These are phyloP conservation scores for Phoenoteleia sp. DNA, from an alignment of 2,888 invertebrate species.

Conservation along the genomic window DNA sequence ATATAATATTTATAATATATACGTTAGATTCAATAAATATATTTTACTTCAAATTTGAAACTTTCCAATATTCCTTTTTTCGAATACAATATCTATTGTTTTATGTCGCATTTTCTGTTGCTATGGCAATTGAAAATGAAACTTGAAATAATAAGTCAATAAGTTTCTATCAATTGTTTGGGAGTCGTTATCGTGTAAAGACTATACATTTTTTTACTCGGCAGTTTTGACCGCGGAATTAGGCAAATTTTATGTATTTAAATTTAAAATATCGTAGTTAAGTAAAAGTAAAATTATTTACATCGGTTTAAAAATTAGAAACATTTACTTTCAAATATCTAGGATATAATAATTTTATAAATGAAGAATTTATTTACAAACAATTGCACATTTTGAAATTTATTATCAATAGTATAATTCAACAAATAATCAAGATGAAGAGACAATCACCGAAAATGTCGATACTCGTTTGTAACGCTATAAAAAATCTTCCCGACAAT, in stretches of 20 bases:
- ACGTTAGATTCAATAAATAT: no score
- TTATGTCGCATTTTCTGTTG: background rate
- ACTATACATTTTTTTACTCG: slow-evolving; percentile 13
- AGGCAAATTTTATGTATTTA: slow-evolving; percentile 24
- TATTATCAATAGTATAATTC: background rate
- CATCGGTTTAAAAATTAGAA: no score
- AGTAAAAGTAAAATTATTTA: background rate
- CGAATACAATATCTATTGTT: no score
- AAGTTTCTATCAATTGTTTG: slow-evolving; percentile 35
- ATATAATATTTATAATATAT: no score
- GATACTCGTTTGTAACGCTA: slow-evolving; percentile 81
- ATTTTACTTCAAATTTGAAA: no score
- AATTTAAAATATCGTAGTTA: background rate
- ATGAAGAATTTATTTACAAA: no score
- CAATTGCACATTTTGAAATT: background rate
- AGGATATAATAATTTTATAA: no score
- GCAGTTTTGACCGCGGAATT: slow-evolving; percentile 3
- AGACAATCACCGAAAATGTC: slow-evolving; percentile 81
- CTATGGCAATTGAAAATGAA: slow-evolving; percentile 22
- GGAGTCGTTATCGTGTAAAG: slow-evolving; percentile 7
- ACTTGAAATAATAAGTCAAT: slow-evolving; percentile 8
- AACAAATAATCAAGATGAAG: slow-evolving; percentile 73
- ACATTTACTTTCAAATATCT: no score
- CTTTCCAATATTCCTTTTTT: no score
- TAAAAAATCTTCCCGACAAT: slow-evolving; percentile 81